These are phyloP conservation scores for Larimichthys crocea DNA, from an alignment of 2,113 vertebrate genomes.

Conservation along the genomic window DNA sequence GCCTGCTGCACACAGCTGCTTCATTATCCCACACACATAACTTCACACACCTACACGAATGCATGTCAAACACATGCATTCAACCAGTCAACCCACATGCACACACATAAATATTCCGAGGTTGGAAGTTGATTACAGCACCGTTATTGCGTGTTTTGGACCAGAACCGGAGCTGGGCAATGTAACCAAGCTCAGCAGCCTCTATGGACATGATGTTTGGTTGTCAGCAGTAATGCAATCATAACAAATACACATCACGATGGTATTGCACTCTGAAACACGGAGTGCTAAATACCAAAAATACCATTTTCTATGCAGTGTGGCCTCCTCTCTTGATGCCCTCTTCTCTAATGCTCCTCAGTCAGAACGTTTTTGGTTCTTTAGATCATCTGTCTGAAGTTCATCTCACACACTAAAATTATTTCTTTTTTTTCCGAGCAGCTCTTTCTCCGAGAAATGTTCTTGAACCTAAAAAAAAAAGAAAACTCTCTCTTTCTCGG, in stretches of 20 bases:
- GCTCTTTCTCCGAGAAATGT: not conserved
- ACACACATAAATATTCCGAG: not conserved
- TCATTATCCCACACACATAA: constrained; percentile 14
- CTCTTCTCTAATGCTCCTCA: not conserved
- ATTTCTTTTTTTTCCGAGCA: not conserved
- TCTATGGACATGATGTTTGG: no score
- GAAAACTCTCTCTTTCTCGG: not conserved
- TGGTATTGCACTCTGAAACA: no score
- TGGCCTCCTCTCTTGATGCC: not conserved
- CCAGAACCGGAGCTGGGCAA: no score
- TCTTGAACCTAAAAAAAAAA: not conserved
- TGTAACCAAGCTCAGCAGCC: no score
- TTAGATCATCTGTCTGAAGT: not conserved
- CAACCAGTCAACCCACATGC: not conserved
- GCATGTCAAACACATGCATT: not conserved
- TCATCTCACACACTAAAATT: not conserved
- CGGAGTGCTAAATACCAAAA: no score
- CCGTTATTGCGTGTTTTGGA: not conserved
- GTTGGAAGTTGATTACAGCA: not conserved
- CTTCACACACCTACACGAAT: constrained; percentile 13
- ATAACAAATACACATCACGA: no score
- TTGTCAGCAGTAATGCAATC: no score
- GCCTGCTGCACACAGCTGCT: not conserved
- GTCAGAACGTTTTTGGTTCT: not conserved
- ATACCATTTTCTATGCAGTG: no score